Evolutionary conservation across 2,888 invertebrate genomes (phyloP).

Genomic region (Notodromas monacha): DNA sequence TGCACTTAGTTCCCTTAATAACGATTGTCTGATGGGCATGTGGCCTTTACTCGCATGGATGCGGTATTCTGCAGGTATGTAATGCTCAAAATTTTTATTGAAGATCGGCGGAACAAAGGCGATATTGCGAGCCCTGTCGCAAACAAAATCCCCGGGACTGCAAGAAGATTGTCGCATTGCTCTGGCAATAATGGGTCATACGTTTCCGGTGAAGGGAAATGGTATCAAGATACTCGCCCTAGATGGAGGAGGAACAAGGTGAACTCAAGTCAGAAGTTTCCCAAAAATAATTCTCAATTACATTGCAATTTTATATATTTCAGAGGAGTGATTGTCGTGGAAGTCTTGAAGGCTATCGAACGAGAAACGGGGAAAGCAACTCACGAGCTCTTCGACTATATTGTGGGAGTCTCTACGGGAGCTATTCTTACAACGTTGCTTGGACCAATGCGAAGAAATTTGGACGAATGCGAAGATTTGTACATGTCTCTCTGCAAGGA

Average conservation of each 20-base stretch:
- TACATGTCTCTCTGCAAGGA: slow-evolving; percentile 26
- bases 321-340: slow-evolving; percentile 50
- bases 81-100: too few relatives aligned
- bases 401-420: slow-evolving; percentile 51
- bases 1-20: too few relatives aligned
- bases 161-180: too few relatives aligned
- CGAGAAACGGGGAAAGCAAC: slow-evolving; percentile 24
- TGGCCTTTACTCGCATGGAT: too few relatives aligned
- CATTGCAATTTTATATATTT: slow-evolving; percentile 10
- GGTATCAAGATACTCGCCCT: slow-evolving; percentile 50
- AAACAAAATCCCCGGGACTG: too few relatives aligned
- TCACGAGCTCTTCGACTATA: slow-evolving; percentile 49
- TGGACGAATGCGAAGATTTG: slow-evolving; percentile 25
- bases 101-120: too few relatives aligned
- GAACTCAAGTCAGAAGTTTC: slow-evolving; percentile 8
- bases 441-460: slow-evolving; percentile 25
- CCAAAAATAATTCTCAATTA: neutral
- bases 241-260: slow-evolving; percentile 56
- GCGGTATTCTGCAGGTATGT: too few relatives aligned
- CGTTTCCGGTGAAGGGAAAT: slow-evolving; percentile 28
- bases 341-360: slow-evolving; percentile 44
- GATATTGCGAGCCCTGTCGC: too few relatives aligned
- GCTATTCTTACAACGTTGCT: slow-evolving; percentile 41
- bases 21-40: too few relatives aligned
- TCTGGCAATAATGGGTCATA: slow-evolving; percentile 33